phyloP scores from a whole-genome alignment of 1,140 invertebrate genomes.

The Plutomurus gul region DNA sequence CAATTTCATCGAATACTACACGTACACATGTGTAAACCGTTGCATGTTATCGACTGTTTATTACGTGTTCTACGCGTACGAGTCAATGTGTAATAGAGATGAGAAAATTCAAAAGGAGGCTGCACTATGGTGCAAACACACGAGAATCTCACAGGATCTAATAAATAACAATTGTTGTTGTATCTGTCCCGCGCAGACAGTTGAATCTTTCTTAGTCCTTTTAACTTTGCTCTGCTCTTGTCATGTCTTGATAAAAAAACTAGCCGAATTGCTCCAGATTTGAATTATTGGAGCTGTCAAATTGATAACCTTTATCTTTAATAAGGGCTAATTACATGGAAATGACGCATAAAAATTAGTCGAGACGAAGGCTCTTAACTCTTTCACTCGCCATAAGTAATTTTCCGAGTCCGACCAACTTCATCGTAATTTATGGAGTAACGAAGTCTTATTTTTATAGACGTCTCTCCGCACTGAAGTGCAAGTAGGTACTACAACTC shows the following conservation, averaged over 20 bases:
- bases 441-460: too few species aligned
- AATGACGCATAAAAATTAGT: constrained; percentile 50
- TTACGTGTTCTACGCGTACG: neutral
- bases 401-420: neutral
- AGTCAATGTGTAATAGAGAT: neutral
- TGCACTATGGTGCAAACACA: neutral
- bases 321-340: constrained; percentile 50
- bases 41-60: too few species aligned
- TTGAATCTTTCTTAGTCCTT: neutral
- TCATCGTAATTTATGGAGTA: too few species aligned
- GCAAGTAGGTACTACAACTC: too few species aligned
- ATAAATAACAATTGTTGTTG: neutral
- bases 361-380: constrained; percentile 6
- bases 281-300: constrained; percentile 49
- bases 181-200: neutral
- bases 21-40: too few species aligned
- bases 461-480: too few species aligned
- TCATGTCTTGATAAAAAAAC: constrained; percentile 31
- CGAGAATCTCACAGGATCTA: neutral
- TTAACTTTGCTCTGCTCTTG: constrained; percentile 4
- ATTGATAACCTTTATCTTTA: constrained; percentile 48
- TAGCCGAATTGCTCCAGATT: constrained; percentile 44
- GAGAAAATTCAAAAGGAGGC: neutral
- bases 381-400: constrained; percentile 27
- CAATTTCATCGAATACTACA: too few species aligned